Base-by-base conservation (phyloP, 2,888 invertebrate genomes). In the Drosophila bunnanda region DNA sequence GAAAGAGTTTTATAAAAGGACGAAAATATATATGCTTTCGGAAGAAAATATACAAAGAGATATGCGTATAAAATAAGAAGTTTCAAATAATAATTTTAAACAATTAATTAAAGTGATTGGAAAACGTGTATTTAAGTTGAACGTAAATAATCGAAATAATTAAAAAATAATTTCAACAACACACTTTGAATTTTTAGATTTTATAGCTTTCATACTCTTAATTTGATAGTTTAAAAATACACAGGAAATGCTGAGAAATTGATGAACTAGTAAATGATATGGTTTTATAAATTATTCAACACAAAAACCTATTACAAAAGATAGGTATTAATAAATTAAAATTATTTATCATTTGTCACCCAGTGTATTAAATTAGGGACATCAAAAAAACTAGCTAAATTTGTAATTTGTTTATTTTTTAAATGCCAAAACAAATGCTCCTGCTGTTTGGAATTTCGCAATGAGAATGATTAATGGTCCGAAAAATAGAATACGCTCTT, bases 381-480 rank as follows among this genome's bases (percentile, higher is more conserved):
- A 28, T n/a, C 5, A 1, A 50, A 15, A 34, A 15, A 34, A 1
- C 30, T 3, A 10, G 13, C 32, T 20, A 9, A 50, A 10, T 20
- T 22, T 53, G 7, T 53, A 44, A 44, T 39, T 52, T 44, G 36
- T 36, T 50, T 55, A 56, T 79, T 9, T 44, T 13, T 55, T 25
- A 39, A 55, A 54, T 60, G 55, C 38, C 70, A 54, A 61, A 72
- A 28, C 17, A 52, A 59, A 39, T 39, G 28, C 28, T 32, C 25
- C 41, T 41, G 20, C 56, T 54, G 36, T n/a, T 53, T 54, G 58
- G 38, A 73, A 78, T 86, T 88, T 83, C 82, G 83, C 88, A 82
- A 88, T 52, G 39, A 71, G 30, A 71, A 78, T 88, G 78, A 83
- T 77, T 78, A 88, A 83, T 86, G 80, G 55, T 71, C 43, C 32